Evolutionary conservation across 1,140 invertebrate genomes (phyloP), one percentile per base, ranked within the genome.

Genomic region (Apis cerana): DNA sequence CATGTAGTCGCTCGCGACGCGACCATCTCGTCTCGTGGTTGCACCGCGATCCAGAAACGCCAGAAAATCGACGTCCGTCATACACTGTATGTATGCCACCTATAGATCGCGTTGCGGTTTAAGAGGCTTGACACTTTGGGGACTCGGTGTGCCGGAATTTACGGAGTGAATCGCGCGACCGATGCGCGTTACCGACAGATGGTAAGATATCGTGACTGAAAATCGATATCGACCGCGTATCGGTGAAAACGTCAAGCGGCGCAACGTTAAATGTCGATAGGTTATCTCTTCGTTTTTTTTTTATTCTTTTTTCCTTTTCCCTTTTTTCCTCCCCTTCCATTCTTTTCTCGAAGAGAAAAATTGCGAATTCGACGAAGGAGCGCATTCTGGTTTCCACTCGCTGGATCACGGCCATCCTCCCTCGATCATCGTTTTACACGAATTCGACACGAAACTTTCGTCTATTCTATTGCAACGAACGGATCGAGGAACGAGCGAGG

Each of bases 141-240:
- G 80, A 82, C 80, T 76, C 15, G 43, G 56, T 75, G 74, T 76
- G 64, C 72, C 68, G 74, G 76, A 82, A 82, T 82, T 82, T 82
- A 82, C 72, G 54, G 64, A 76, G 74, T 76, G 80, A 81, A 76
- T 64, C 72, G 62, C 68, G 80, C 80, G 80, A 67, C 61, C 79
- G 79, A 76, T 62, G 80, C 75, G 80, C 75, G 80, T 68, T 59
- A 43, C 80, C 80, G 72, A 43, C 80, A 81, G 80, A 81, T 81
- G 54, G 80, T 81, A 81, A 81, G 80, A 81, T 81, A 81, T 81
- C 72, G 72, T 81, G 80, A 82, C 80, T 82, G 80, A 33, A 82
- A 82, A 82, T 82, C 80, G 80, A 82, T 82, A 68, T 54, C 54
- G 33, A 33, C 33, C 43, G 27, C 56, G 64, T 82, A 82, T 82